A percentile compares a stretch with the other conserved stretches of the same genome.
Conservation (phyloP, 2,888 invertebrate genomes). For the Ophraella communa region DNA sequence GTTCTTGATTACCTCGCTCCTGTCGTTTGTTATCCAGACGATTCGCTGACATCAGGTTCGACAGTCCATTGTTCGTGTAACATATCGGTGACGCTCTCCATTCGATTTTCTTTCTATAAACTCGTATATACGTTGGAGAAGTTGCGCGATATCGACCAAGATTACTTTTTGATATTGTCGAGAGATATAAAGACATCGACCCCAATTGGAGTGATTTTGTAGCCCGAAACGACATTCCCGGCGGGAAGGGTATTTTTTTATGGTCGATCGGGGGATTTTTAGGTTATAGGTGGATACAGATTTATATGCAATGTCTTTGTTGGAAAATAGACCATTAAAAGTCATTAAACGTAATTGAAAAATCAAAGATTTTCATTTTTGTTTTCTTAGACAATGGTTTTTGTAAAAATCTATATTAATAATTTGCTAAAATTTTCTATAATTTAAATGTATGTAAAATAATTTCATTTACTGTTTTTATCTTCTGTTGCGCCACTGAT, state of each 20-base stretch:
- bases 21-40: constrained; percentile 58
- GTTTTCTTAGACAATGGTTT: background rate
- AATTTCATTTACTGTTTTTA: no score
- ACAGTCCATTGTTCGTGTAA: constrained; percentile 60
- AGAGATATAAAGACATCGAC: constrained; percentile 26
- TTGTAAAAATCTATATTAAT: no score
- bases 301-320: constrained; percentile 1
- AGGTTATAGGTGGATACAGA: background rate
- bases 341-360: background rate
- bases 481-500: background rate
- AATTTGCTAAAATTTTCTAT: no score
- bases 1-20: constrained; percentile 57
- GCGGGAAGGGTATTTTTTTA: background rate
- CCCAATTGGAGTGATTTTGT: constrained; percentile 24
- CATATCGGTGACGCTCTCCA: constrained; percentile 50
- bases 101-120: constrained; percentile 12
- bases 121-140: background rate
- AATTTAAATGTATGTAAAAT: no score
- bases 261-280: background rate
- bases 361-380: background rate
- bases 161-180: constrained; percentile 25
- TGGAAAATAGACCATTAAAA: no score
- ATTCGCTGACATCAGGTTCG: constrained; percentile 61
- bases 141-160: constrained; percentile 10
- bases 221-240: background rate